A percentile compares a stretch with the other conserved stretches of the same genome.
phyloP scores from a whole-genome alignment of 2,113 vertebrate species.

The Tinamus guttatus region DNA sequence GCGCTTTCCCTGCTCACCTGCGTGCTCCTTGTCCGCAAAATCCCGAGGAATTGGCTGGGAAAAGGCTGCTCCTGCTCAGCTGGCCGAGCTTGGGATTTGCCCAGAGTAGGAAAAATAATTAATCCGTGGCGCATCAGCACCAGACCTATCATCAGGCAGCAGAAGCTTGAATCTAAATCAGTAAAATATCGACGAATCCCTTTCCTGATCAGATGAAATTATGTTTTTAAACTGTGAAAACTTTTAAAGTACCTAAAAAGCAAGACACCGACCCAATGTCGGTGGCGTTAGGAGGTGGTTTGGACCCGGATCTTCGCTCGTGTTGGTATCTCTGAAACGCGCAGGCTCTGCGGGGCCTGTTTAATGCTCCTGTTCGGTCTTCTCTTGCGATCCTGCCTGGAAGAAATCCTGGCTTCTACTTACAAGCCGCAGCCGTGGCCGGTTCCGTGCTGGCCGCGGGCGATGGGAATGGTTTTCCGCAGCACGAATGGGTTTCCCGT shows the following conservation, averaged over 20 bases:
- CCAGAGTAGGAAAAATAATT: not conserved
- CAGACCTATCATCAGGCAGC: not conserved
- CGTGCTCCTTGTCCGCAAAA: not conserved
- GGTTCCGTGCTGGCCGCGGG: slow-evolving; percentile 38
- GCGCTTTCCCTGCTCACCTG: not conserved
- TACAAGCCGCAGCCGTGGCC: slow-evolving; percentile 7
- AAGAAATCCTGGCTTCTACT: slow-evolving; percentile 26
- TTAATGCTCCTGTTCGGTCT: not conserved
- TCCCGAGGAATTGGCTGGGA: not conserved
- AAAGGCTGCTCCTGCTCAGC: not conserved
- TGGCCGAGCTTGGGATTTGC: not conserved
- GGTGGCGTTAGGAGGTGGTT: not conserved
- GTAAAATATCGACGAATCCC: not conserved
- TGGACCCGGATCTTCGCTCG: not conserved
- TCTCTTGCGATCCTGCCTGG: not conserved
- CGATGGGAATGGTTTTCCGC: not conserved
- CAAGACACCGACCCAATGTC: not conserved
- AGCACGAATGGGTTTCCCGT: not conserved
- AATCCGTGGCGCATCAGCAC: not conserved
- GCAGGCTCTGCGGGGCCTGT: not conserved
- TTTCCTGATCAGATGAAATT: slow-evolving; percentile 33
- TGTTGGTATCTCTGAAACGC: not conserved
- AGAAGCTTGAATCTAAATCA: not conserved
- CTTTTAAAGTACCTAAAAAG: not conserved
- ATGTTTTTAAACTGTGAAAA: not conserved